A percentile compares a stretch with the other conserved stretches of the same genome.
Conservation (phyloP, 2,888 invertebrate genomes). For the Ochropacha duplaris region DNA sequence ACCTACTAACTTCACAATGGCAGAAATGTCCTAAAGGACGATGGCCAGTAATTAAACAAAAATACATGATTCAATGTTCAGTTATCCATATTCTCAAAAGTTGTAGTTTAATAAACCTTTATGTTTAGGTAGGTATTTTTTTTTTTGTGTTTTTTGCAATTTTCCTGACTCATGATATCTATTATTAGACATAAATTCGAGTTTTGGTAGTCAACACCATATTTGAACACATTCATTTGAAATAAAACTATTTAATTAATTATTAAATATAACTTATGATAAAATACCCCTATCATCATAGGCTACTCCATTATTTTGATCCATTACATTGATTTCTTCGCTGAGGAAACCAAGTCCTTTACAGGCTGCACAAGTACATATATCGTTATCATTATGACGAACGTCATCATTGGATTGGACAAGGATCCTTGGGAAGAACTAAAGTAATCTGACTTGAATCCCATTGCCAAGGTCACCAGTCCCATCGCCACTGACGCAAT, state of each 20-base stretch:
- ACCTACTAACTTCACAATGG: no score
- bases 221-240: neutral
- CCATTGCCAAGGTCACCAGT: conserved; percentile 69
- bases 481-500: conserved; percentile 76
- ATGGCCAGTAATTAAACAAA: no score
- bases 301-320: conserved; percentile 40
- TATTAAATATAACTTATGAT: conserved; percentile 9
- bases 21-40: no score
- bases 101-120: no score
- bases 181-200: neutral
- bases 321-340: conserved; percentile 64
- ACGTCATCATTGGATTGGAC: conserved; percentile 60
- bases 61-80: no score
- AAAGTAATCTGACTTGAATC: conserved; percentile 70
- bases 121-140: no score
- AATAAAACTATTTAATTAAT: neutral
- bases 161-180: no score
- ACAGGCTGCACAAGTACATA: conserved; percentile 69
- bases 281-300: conserved; percentile 59
- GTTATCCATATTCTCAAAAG: no score
- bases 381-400: conserved; percentile 54
- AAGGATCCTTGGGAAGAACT: conserved; percentile 49
- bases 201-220: neutral
- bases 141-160: no score
- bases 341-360: conserved; percentile 58